Base-by-base conservation (phyloP, 2,797 vertebrate species). In the Sternarchorhynchus goeldii region DNA sequence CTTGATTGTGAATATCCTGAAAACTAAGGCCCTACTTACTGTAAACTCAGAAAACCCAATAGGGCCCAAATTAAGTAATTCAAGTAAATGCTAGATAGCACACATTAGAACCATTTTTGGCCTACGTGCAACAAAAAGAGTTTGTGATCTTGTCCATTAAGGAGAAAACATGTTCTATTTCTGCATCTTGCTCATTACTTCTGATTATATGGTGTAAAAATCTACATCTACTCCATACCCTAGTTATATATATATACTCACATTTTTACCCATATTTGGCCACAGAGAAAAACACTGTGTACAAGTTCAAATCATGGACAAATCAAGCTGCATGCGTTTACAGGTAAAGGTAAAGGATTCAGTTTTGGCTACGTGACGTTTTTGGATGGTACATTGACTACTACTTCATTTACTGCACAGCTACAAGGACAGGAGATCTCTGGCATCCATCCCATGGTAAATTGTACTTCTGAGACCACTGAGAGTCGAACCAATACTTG, bases 1-100 rank as follows among this genome's bases (percentile, higher is more conserved):
- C 65, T 5, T 64, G 81, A 77, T 65, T 74, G 58, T 73, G 64
- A 60, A 58, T 20, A 80, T 83, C 74, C 64, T 80, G 78, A 58
- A 80, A 83, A 74, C 41, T 56, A 58, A 20, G 7, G n/a, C 78
- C 29, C 4, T 10, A 56, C 25, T 36, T 66, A 67, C 57, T 74
- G 75, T 59, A 67, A 74, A 75, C 50, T 63, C 17, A 67, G 29
- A 77, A 65, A 41, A 69, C 6, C 20, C 1, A 59, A 56, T 64
- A 69, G 68, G 57, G 29, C 41, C n/a, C 58, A 75, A 64, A 69
- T 55, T 64, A 70, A 64, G 65, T 56, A 59, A 21, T 75, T 65
- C 25, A 71, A 79, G 50, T 76, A 59, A 65, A 57, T 16, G 31
- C 41, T 10, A 57, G 18, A 55, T 63, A 72, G 50, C n/a, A 50